Base-by-base conservation (phyloP, 2,888 invertebrate species). In the Apotomis betuletana region DNA sequence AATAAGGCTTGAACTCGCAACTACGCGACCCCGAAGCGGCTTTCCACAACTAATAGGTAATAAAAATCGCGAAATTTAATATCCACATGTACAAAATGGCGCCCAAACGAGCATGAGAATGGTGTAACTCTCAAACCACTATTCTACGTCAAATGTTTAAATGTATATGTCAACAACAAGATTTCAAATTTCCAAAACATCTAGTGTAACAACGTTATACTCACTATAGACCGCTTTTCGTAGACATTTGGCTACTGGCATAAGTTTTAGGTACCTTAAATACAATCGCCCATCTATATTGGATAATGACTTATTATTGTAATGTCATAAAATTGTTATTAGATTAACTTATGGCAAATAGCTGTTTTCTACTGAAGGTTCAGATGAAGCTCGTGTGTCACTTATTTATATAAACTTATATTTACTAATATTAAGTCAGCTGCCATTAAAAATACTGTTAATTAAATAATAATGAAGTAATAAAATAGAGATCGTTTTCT, bases 181-280 rank as follows among this genome's bases (percentile, higher is more conserved):
- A 83, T 81, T 84, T 85, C 79, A 83, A 84, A 79, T 79, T 78
- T 74, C 75, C 78, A 83, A 84, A 88, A 87, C 85, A 83, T 83
- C 86, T 88, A 89, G 77, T 81, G 78, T 86, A 90, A 90, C 89
- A 90, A 87, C 81, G 80, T 84, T 83, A 81, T 64, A 64, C n/a
- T 77, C 78, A 74, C 81, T 85, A 85, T 83, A 83, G 83, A 87
- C 81, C 80, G 80, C 83, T 84, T 85, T 70, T 68, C 77, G 75
- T 83, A 81, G 77, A 78, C 75, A 75, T 78, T 75, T 69, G 73
- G 67, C 77, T 78, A 78, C 77, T 70, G 64, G 52, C 73, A 80
- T 81, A 77, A 80, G 80, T 79, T 76, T 74, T 46, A 55, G 55
- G 27, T 65, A 52, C 27, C 55, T 77, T 77, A 77, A 78, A 75